Percentiles rank a stretch among this genome's conserved stretches.
Conservation (phyloP, 1,140 invertebrate genomes). For the Callitettix versicolor region DNA sequence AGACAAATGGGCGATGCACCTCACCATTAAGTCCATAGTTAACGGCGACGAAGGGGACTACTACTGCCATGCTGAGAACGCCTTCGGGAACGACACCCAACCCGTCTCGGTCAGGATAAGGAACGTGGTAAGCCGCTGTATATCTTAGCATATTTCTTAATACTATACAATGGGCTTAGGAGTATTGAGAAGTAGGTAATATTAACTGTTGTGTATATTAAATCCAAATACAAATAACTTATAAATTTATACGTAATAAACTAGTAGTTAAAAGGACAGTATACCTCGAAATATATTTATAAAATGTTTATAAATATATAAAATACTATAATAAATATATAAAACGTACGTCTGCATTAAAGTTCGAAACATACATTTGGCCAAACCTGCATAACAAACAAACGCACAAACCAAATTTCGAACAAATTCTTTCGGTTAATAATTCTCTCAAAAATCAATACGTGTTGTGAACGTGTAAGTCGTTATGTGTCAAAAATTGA, state of each 20-base stretch:
- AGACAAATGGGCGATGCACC: slow-evolving; percentile 55
- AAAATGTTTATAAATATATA: too few species aligned
- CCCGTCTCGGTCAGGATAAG: slow-evolving; percentile 59
- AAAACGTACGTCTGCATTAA: too few species aligned
- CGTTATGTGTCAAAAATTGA: too few species aligned
- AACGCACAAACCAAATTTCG: too few species aligned
- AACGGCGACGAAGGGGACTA: slow-evolving; percentile 63
- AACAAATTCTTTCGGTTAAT: too few species aligned
- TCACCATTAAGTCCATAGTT: slow-evolving; percentile 57
- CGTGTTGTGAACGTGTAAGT: too few species aligned
- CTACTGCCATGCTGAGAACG: slow-evolving; percentile 71
- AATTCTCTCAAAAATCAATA: too few species aligned
- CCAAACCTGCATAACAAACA: too few species aligned
- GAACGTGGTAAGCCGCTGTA: slow-evolving; percentile 32
- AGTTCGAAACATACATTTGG: too few species aligned
- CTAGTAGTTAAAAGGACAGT: too few species aligned
- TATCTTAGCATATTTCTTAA: neutral
- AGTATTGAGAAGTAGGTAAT: neutral
- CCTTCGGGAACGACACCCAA: slow-evolving; percentile 56
- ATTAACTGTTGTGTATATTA: neutral
- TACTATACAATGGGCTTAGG: neutral
- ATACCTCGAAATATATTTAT: too few species aligned
- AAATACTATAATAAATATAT: too few species aligned
- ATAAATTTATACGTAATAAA: neutral
- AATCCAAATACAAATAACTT: neutral